phyloP scores from a whole-genome alignment of 35 echinoderm and acorn worm species.

The Strongylocentrotus purpuratus region DNA sequence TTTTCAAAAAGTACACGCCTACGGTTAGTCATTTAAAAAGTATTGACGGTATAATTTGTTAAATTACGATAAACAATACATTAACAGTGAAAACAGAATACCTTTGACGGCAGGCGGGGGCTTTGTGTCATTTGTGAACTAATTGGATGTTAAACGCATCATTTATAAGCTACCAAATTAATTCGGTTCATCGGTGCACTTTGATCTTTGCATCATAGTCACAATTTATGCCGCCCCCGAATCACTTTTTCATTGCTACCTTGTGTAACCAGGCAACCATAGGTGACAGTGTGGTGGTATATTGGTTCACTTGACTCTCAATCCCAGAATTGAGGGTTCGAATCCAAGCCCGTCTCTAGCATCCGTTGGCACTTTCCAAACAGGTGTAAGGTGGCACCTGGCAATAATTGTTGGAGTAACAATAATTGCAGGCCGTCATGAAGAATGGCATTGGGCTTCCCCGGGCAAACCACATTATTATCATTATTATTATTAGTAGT shows the following conservation, averaged over 20 bases:
- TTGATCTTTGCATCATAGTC: not conserved
- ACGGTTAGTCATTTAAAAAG: not conserved
- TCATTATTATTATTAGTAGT: no score
- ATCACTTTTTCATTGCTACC: not conserved
- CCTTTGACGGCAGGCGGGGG: not conserved
- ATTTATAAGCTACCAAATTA: not conserved
- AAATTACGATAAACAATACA: not conserved
- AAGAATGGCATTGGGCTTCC: no score
- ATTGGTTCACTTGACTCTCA: no score
- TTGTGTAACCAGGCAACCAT: not conserved
- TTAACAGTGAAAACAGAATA: not conserved
- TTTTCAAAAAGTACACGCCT: not conserved
- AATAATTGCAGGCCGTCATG: no score
- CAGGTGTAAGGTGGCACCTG: no score
- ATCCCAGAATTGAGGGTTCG: no score
- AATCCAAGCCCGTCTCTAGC: no score
- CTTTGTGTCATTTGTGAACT: not conserved
- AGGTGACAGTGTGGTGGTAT: no score
- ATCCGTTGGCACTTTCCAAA: no score
- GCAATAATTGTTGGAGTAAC: no score
- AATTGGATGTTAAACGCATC: conserved; percentile 10
- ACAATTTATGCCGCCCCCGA: not conserved
- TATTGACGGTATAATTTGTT: not conserved
- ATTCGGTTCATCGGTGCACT: not conserved
- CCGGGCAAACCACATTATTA: no score